A percentile compares a stretch with the other conserved stretches of the same genome.
These are phyloP conservation scores for Drosophila flavopinicola DNA, from an alignment of 2,888 invertebrate species.

Conservation along the genomic window DNA sequence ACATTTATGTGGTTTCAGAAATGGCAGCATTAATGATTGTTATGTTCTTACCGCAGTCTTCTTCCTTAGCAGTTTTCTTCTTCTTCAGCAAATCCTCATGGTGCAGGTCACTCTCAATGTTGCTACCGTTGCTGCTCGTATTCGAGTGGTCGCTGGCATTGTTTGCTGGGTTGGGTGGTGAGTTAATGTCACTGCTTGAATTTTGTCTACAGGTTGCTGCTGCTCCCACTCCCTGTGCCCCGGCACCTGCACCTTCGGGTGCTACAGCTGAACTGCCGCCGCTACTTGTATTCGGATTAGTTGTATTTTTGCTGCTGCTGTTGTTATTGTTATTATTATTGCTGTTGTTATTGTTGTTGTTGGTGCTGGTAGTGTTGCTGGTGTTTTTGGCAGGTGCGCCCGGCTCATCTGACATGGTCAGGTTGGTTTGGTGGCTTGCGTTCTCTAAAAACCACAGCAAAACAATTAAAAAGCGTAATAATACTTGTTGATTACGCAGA, in stretches of 20 bases:
- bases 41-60: constrained; percentile 64
- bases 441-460: constrained; percentile 29
- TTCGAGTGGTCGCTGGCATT: constrained; percentile 56
- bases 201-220: constrained; percentile 38
- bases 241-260: background rate
- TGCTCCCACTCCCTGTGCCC: constrained; percentile 1
- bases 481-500: too few species aligned
- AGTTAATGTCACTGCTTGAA: constrained; percentile 39
- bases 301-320: constrained; percentile 15
- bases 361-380: constrained; percentile 10
- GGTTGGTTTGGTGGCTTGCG: constrained; percentile 40
- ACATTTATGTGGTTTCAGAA: too few species aligned
- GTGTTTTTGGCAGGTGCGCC: constrained; percentile 32
- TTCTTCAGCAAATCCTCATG: constrained; percentile 58
- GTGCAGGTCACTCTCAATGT: constrained; percentile 57
- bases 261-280: constrained; percentile 1
- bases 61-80: constrained; percentile 66
- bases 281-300: constrained; percentile 5
- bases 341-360: constrained; percentile 10
- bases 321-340: constrained; percentile 19
- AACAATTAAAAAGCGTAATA: background rate
- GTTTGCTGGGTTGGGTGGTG: constrained; percentile 41
- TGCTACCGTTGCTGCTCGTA: constrained; percentile 55
- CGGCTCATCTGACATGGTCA: constrained; percentile 61
- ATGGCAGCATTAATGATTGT: too few species aligned